Evolutionary conservation across 2,888 invertebrate genomes (phyloP), one percentile per base, ranked within the genome.

Genomic region (Volucella zonaria): DNA sequence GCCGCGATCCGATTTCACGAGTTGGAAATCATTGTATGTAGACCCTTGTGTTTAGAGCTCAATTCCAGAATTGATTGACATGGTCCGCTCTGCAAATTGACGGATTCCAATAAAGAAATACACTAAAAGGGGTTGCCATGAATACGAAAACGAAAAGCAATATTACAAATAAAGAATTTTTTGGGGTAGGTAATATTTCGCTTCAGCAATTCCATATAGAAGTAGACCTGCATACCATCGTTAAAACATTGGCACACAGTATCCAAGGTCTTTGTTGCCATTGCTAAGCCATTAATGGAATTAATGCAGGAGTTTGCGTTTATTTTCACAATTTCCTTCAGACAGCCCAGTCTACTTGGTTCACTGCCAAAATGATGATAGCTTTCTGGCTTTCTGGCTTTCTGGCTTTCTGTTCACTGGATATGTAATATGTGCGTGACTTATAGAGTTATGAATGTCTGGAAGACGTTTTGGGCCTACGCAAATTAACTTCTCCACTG

Each of bases 371-470:
- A 73, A 67, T 61, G 67, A 67, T 54, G 42, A 59, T 64, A 64
- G 52, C 49, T 76, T 62, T 59, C 12, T 38, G 11, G 52, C 49
- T 81, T 62, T 59, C 14, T 38, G 11, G 52, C 49, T 76, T 62
- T 59, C 12, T 38, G 11, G 52, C 49, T 81, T 62, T 59, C 14
- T 38, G 11, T 67, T 43, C 38, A 68, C 49, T 42, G 45, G n/a
- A 70, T 75, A 31, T 76, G 68, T 56, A 56, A 15, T 51, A 40
- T 68, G 68, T 77, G 76, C 80, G 83, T 79, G 83, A 78, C 70
- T 75, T 15, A 56, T 11, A 49, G 8, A 56, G 54, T 61, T 71
- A 71, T 80, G 75, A 70, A 70, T 59, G 66, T 45, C 74, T 54
- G 43, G 47, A 70, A 70, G 75, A 70, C 59, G 38, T 61, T 68